phyloP scores from a whole-genome alignment of 2,888 invertebrate species.

The Eledona agricola region DNA sequence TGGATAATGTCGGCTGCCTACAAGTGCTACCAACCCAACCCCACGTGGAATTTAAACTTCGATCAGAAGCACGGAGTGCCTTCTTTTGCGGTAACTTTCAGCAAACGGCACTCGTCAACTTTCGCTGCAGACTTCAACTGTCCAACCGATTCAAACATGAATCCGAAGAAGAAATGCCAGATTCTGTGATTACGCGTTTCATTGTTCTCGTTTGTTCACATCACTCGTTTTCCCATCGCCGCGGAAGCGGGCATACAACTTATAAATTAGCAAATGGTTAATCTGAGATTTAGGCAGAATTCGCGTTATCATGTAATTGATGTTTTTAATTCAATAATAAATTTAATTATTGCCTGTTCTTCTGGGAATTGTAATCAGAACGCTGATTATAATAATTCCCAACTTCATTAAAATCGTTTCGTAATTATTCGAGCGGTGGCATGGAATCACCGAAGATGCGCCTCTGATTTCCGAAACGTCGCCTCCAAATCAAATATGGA shows the following conservation, averaged over 20 bases:
- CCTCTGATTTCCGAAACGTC: constrained; percentile 12
- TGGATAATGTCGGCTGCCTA: constrained; percentile 57
- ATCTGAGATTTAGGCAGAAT: too few relatives aligned
- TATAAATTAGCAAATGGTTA: constrained; percentile 30
- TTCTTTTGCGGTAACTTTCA: constrained; percentile 44
- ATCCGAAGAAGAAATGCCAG: constrained; percentile 49
- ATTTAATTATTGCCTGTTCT: constrained; percentile 14
- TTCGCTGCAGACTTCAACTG: constrained; percentile 52
- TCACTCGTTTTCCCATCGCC: constrained; percentile 18
- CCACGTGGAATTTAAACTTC: constrained; percentile 15
- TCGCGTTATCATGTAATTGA: too few relatives aligned
- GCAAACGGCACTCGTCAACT: constrained; percentile 46
- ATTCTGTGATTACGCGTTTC: constrained; percentile 11
- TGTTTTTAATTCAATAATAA: too few relatives aligned
- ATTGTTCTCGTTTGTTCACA: constrained; percentile 25
- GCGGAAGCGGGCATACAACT: constrained; percentile 10
- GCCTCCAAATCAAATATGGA: constrained; percentile 22
- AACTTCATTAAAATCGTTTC: constrained; percentile 31
- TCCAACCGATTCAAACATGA: constrained; percentile 47
- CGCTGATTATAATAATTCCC: constrained; percentile 19
- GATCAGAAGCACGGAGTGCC: constrained; percentile 40
- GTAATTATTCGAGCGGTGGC: constrained; percentile 20
- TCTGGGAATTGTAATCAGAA: constrained; percentile 22
- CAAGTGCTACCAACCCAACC: constrained; percentile 45
- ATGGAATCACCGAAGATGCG: background rate